Conservation (phyloP, 2,797 vertebrate species). For the Chiroxiphia lanceolata region DNA sequence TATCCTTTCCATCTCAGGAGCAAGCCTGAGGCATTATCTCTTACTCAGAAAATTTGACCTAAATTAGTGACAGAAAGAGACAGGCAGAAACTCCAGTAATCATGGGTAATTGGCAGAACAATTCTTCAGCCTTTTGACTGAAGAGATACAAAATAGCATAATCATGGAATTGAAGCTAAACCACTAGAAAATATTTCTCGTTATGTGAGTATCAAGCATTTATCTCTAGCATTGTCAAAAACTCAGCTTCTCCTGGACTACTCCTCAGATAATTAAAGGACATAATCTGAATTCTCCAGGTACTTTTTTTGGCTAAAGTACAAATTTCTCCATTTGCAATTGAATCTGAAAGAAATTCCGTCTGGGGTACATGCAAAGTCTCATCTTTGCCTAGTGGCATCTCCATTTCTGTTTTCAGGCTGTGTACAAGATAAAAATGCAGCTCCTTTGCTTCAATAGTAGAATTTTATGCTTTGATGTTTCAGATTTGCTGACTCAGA, state of each 20-base stretch:
- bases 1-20: slow-evolving; percentile 1
- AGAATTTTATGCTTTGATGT: neutral
- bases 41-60: neutral
- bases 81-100: neutral
- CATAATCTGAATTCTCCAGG: neutral
- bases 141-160: neutral
- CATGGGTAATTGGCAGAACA: neutral
- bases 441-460: neutral
- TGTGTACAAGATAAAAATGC: neutral
- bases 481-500: neutral
- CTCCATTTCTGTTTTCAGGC: neutral
- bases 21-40: neutral
- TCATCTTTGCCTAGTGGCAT: neutral
- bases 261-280: neutral
- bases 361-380: neutral
- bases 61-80: neutral
- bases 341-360: neutral
- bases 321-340: neutral
- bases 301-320: neutral
- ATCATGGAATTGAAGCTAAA: neutral
- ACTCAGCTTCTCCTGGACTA: neutral
- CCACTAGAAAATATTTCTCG: neutral
- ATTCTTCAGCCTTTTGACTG: neutral
- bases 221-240: neutral
- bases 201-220: neutral